Conservation (phyloP, 1,140 invertebrate genomes). For the Maconellicoccus hirsutus region DNA sequence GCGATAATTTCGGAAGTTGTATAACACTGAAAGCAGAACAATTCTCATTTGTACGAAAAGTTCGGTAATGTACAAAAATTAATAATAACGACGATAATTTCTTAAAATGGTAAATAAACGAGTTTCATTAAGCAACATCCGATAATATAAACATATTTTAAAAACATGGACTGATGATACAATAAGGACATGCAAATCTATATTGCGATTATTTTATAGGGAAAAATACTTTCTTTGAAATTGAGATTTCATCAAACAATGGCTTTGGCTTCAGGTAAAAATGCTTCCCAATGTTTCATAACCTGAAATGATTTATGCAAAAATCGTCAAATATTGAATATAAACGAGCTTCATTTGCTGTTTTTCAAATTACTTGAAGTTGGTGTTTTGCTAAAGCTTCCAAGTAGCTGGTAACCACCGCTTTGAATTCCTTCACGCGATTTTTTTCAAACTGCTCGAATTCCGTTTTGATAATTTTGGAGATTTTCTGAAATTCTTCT, state of each 20-base stretch:
- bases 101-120: constrained; percentile 8
- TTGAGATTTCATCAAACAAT: constrained; percentile 19
- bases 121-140: background rate
- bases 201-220: background rate
- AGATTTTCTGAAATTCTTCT: constrained; percentile 94
- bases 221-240: background rate
- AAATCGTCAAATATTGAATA: constrained; percentile 24
- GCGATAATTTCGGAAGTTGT: background rate
- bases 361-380: constrained; percentile 82
- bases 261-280: constrained; percentile 62
- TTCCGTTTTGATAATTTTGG: constrained; percentile 90
- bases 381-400: constrained; percentile 91
- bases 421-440: constrained; percentile 82
- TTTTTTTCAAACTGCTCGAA: constrained; percentile 83
- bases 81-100: background rate
- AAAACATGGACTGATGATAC: background rate
- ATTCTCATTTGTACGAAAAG: background rate
- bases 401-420: constrained; percentile 78
- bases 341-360: too few species aligned
- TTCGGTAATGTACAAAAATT: background rate
- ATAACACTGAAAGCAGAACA: background rate
- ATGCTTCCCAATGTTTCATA: constrained; percentile 91
- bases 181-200: background rate
- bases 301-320: constrained; percentile 42
- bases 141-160: background rate